Evolutionary conservation across 1,140 invertebrate genomes (phyloP).

Genomic region (Bicyclus anynana): DNA sequence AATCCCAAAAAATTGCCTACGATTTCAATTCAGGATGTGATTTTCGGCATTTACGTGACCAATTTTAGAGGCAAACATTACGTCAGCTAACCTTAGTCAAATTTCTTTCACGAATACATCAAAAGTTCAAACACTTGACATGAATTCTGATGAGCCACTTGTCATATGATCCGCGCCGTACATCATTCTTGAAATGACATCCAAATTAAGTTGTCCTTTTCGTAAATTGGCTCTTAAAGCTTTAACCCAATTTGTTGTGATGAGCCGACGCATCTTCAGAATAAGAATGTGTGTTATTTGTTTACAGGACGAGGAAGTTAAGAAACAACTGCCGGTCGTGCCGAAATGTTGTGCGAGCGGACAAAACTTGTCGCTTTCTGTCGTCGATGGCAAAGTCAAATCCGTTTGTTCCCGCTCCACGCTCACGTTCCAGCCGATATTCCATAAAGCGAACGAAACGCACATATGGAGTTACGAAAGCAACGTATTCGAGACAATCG

Average conservation of each 20-base stretch:
- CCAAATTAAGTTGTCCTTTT: constrained; percentile 59
- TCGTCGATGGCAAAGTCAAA: constrained; percentile 63
- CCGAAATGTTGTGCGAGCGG: constrained; percentile 72
- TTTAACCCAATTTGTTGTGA: constrained; percentile 41
- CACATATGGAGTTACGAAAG: constrained; percentile 71
- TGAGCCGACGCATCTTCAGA: constrained; percentile 14
- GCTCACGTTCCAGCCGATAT: constrained; percentile 71
- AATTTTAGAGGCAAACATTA: constrained; percentile 38
- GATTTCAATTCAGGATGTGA: constrained; percentile 3
- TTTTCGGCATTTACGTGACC: constrained; percentile 35
- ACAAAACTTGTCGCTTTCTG: constrained; percentile 55
- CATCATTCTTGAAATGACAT: constrained; percentile 61
- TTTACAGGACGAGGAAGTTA: constrained; percentile 60
- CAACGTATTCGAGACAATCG: constrained; percentile 74
- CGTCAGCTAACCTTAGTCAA: constrained; percentile 40
- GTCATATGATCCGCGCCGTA: constrained; percentile 46
- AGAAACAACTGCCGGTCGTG: constrained; percentile 63
- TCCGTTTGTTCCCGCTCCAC: constrained; percentile 63
- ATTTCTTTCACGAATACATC: constrained; percentile 51
- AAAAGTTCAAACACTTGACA: constrained; percentile 56
- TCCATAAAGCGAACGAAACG: constrained; percentile 75
- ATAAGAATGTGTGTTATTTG: constrained; percentile 26
- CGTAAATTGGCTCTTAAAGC: constrained; percentile 41
- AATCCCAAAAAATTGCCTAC: constrained; percentile 1
- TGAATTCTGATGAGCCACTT: constrained; percentile 57